Evolutionary conservation across 2,797 vertebrate species (phyloP), one percentile per base, ranked within the genome.

Genomic region (Paramormyrops hopkinsi): DNA sequence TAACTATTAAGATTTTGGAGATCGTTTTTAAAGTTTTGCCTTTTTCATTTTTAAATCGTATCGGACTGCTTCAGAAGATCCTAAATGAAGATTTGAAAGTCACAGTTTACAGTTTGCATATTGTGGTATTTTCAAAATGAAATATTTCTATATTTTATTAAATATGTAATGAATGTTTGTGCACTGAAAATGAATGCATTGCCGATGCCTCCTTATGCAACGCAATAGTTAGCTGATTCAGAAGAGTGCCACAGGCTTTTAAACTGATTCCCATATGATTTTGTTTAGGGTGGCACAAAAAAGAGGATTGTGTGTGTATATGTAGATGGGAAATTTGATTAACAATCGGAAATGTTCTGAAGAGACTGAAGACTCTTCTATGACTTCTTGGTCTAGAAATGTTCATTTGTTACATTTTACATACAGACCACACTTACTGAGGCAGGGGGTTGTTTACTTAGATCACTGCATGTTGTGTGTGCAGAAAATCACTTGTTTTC

Each of bases 21-120:
- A 93, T 92, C 91, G 90, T 92, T 93, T 92, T 91, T 90, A 90
- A 90, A 90, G 89, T 91, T 89, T 92, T 91, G 91, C 48, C 51
- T 62, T 86, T 88, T 90, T 90, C 92, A 91, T 92, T 92, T 91
- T 86, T 90, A 89, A 85, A 91, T 69, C 14, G 44, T 65, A 22
- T 14, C 3, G 0, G 56, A 92, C 90, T 92, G 89, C 88, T 89
- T 90, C 85, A 76, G 7, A 65, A 51, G 12, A 90, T 59, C 65
- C 83, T 88, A 88, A 46, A 41, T 56, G 53, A 59, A 46, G 88
- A 22, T 54, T 89, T 82, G 14, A 54, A 54, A 54, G 73, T 79
- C 73, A 44, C 33, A 79, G 90, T 90, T 88, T 88, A 50, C 51
- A 69, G 51, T 88, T 65, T 51, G 14, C 56, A 59, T 79, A 48